Conservation (phyloP, 2,113 vertebrate genomes). For the Diadophis punctatus region DNA sequence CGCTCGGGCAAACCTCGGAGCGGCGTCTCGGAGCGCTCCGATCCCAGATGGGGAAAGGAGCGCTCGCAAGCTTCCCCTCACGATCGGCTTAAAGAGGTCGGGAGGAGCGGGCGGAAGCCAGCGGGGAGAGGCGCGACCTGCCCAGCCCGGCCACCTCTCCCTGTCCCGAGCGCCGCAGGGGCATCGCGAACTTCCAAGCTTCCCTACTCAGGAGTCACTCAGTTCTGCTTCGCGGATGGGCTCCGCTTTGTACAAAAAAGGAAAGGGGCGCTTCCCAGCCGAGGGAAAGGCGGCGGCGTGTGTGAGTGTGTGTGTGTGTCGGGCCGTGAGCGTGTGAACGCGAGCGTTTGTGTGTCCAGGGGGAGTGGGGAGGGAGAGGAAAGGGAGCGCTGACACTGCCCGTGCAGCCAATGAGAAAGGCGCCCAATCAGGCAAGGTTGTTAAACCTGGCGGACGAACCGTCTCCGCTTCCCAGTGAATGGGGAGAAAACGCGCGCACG, state of each 20-base stretch:
- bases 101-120: neutral
- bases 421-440: conserved; percentile 1
- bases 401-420: conserved; percentile 49
- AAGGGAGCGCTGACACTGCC: conserved; percentile 3
- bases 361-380: neutral
- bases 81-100: conserved; percentile 18
- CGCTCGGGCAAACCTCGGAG: neutral
- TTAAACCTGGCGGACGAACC: neutral
- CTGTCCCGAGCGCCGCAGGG: neutral
- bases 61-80: too few species aligned
- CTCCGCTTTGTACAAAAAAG: neutral
- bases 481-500: neutral
- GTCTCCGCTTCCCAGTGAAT: neutral
- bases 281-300: neutral
- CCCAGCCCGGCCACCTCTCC: fast-evolving
- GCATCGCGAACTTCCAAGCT: neutral
- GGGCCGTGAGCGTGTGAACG: neutral
- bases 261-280: conserved; percentile 48
- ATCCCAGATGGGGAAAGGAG: conserved; percentile 29
- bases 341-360: neutral
- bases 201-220: neutral
- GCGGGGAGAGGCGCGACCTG: neutral
- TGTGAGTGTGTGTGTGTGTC: too few species aligned
- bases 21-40: conserved; percentile 28
- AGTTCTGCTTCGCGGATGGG: neutral